Evolutionary conservation across 2,113 vertebrate genomes (phyloP).

Genomic region (Epinephelus fuscoguttatus): DNA sequence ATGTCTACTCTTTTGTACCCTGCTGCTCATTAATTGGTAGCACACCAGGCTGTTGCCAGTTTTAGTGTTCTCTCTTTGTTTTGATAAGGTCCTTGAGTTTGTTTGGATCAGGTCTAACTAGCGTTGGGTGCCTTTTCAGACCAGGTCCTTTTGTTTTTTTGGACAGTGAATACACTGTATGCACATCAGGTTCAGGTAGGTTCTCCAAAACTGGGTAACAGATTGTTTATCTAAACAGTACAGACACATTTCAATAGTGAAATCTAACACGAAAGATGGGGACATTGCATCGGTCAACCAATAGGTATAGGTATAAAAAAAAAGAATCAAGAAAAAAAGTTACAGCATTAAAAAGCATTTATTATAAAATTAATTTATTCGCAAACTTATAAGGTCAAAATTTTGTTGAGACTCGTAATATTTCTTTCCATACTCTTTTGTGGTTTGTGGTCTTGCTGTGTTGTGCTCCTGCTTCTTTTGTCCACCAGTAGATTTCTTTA

Average conservation of each 20-base stretch:
- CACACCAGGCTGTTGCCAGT: not conserved
- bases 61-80: not conserved
- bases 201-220: not conserved
- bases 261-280: not conserved
- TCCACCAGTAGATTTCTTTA: not conserved
- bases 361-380: not conserved
- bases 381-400: not conserved
- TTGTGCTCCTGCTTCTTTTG: not conserved
- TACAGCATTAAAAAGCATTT: no score
- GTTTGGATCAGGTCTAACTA: not conserved
- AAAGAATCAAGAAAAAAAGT: not conserved
- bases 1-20: not conserved
- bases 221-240: not conserved
- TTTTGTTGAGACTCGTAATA: not conserved
- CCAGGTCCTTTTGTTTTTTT: not conserved
- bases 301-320: not conserved
- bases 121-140: not conserved
- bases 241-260: not conserved
- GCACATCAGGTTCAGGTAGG: not conserved
- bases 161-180: not conserved
- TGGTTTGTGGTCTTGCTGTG: not conserved
- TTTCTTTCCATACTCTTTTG: not conserved
- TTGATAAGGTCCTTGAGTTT: not conserved
- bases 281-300: no score
- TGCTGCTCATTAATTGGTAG: not conserved